A percentile compares a stretch with the other conserved stretches of the same genome.
phyloP scores from a whole-genome alignment of 1,140 invertebrate species.

The Episyrphus balteatus region DNA sequence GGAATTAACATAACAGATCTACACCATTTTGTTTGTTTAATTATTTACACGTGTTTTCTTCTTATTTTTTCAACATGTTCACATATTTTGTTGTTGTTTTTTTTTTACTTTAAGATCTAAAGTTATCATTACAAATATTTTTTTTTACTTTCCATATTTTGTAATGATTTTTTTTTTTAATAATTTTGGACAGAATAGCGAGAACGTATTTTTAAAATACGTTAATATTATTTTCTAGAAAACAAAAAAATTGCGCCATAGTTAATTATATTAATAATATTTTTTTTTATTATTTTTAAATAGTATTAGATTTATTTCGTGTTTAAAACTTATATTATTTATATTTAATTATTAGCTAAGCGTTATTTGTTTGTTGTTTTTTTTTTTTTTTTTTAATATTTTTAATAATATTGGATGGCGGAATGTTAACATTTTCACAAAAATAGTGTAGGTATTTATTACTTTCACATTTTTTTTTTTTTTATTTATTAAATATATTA shows the following conservation, averaged over 20 bases:
- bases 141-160: too few species aligned
- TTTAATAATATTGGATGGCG: background rate
- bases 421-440: background rate
- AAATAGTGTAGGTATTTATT: background rate
- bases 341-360: background rate
- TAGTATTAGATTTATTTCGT: background rate
- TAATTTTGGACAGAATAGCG: conserved; percentile 1
- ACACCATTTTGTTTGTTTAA: too few species aligned
- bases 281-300: background rate
- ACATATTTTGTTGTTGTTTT: too few species aligned
- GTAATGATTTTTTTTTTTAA: background rate
- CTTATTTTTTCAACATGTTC: too few species aligned
- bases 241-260: too few species aligned
- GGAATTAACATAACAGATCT: too few species aligned
- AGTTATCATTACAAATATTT: too few species aligned
- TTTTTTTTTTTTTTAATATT: background rate
- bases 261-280: too few species aligned
- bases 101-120: too few species aligned
- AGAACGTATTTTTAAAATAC: background rate
- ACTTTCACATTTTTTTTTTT: background rate
- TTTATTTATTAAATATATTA: background rate
- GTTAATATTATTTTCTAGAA: background rate
- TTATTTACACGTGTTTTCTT: too few species aligned
- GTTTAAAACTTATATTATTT: background rate
- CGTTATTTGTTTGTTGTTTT: background rate